phyloP scores from a whole-genome alignment of 1,140 invertebrate genomes.

The Teleopsis dalmanni region DNA sequence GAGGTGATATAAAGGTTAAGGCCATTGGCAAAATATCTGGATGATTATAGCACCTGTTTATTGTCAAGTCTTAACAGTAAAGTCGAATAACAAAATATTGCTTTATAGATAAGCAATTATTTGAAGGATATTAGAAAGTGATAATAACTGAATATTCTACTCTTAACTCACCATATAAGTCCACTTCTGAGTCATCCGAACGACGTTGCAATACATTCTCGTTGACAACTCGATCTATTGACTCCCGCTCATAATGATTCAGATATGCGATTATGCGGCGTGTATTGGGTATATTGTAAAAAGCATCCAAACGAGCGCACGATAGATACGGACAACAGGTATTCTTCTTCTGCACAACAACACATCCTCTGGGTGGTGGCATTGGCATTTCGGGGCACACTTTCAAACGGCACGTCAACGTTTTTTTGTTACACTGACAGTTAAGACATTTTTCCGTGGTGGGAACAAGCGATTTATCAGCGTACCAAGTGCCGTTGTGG shows the following conservation, averaged over 20 bases:
- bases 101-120: too few species aligned
- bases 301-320: constrained; percentile 55
- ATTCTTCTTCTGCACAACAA: constrained; percentile 56
- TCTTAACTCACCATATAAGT: constrained; percentile 34
- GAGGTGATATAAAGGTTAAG: too few species aligned
- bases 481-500: constrained; percentile 57
- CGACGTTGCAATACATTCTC: constrained; percentile 38
- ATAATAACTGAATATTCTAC: too few species aligned
- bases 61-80: too few species aligned
- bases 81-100: too few species aligned
- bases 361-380: constrained; percentile 63
- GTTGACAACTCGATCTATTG: constrained; percentile 41
- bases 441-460: constrained; percentile 69
- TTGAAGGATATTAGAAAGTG: too few species aligned
- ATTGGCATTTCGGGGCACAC: constrained; percentile 67
- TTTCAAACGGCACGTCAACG: constrained; percentile 65
- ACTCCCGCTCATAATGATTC: constrained; percentile 40
- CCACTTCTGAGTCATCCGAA: constrained; percentile 36
- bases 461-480: constrained; percentile 55
- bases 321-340: constrained; percentile 69
- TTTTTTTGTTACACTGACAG: constrained; percentile 64
- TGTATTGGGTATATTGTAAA: constrained; percentile 39
- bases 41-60: too few species aligned
- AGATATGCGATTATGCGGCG: constrained; percentile 39
- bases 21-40: too few species aligned